These are phyloP conservation scores for Drosophila pachea DNA, from an alignment of 1,140 invertebrate genomes.

Conservation along the genomic window DNA sequence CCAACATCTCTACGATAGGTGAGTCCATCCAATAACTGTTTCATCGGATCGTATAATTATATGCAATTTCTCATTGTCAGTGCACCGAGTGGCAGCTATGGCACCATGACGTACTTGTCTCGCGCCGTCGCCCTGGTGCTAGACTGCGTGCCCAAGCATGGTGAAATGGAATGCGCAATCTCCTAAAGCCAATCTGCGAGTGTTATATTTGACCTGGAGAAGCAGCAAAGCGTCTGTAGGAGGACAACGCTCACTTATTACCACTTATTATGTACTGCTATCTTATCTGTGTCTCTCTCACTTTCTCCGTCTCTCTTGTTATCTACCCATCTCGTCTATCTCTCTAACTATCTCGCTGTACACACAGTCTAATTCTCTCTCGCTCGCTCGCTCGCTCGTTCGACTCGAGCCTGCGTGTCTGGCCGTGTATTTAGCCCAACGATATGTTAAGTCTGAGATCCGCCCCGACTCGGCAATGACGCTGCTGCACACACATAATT, in stretches of 20 bases:
- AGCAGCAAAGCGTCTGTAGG: constrained; percentile 23
- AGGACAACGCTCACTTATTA: constrained; percentile 55
- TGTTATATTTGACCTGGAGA: constrained; percentile 35
- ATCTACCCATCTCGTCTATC: constrained; percentile 2
- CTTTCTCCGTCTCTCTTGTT: constrained; percentile 13
- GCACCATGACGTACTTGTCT: constrained; percentile 98
- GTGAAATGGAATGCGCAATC: constrained; percentile 89
- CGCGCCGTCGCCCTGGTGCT: constrained; percentile 88
- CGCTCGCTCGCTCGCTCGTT: neutral
- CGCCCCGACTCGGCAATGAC: constrained; percentile 12
- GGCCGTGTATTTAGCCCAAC: constrained; percentile 41
- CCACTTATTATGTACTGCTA: constrained; percentile 51
- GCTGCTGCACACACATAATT: neutral
- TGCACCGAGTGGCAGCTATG: constrained; percentile 97
- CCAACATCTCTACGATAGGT: constrained; percentile 96
- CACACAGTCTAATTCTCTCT: constrained; percentile 15
- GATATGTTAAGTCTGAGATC: constrained; percentile 36
- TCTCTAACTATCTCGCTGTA: constrained; percentile 19
- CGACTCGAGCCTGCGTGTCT: neutral
- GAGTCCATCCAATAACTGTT: neutral
- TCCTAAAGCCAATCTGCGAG: constrained; percentile 78
- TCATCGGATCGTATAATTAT: neutral
- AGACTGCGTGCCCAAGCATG: constrained; percentile 87
- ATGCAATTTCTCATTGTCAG: constrained; percentile 62
- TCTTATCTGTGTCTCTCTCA: constrained; percentile 24